These are phyloP conservation scores for Rhinatrema bivittatum DNA, from an alignment of 2,797 vertebrate genomes.

Conservation along the genomic window DNA sequence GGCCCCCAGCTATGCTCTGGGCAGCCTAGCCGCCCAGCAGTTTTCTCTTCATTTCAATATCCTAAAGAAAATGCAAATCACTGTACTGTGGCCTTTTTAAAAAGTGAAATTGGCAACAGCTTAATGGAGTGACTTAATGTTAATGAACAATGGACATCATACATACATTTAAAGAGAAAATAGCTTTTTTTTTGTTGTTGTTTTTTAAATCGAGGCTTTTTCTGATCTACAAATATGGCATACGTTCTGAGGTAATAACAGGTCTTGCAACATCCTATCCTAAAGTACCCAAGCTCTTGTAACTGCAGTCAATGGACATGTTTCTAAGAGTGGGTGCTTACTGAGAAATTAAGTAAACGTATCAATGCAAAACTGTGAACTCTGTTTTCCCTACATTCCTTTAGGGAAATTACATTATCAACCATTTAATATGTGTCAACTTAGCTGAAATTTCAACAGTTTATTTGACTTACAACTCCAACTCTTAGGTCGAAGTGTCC, in stretches of 20 bases:
- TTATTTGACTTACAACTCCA: too few relatives aligned
- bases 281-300: too few relatives aligned
- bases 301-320: too few relatives aligned
- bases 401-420: too few relatives aligned
- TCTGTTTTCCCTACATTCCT: too few relatives aligned
- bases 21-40: slow-evolving; percentile 72
- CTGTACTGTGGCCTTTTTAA: slow-evolving; percentile 38
- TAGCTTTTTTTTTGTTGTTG: slow-evolving; percentile 8
- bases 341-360: too few relatives aligned
- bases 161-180: slow-evolving; percentile 23
- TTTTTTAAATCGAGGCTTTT: background rate
- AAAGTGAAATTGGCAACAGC: slow-evolving; percentile 56
- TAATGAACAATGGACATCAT: slow-evolving; percentile 42
- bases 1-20: slow-evolving; percentile 83
- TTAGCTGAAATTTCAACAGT: too few relatives aligned
- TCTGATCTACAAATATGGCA: background rate
- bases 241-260: background rate
- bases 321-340: too few relatives aligned
- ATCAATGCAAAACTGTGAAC: too few relatives aligned
- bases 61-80: slow-evolving; percentile 86
- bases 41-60: slow-evolving; percentile 76
- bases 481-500: too few relatives aligned
- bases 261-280: too few relatives aligned
- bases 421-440: too few relatives aligned
- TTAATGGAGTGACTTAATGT: slow-evolving; percentile 43